Percentiles rank a stretch among this genome's conserved stretches.
phyloP scores from a whole-genome alignment of 2,888 invertebrate genomes.

The Nasonia oneida region DNA sequence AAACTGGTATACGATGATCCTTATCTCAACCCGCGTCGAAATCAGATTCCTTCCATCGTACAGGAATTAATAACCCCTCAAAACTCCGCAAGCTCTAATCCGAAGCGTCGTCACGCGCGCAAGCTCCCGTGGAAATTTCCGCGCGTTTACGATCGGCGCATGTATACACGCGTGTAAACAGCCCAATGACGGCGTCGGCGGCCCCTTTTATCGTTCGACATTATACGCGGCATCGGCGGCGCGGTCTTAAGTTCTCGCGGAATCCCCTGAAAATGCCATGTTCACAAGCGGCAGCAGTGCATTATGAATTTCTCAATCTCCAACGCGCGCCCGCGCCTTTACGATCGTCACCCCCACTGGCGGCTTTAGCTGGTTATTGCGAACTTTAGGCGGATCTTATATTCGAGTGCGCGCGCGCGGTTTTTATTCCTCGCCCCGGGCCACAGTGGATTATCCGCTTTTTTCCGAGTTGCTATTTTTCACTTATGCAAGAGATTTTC shows the following conservation, averaged over 20 bases:
- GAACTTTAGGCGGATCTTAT: conserved; percentile 19
- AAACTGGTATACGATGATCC: no score
- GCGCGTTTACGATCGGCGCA: background rate
- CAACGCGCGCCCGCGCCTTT: conserved; percentile 8
- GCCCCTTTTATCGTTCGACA: conserved; percentile 22
- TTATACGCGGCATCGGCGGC: conserved; percentile 38
- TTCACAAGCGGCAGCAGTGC: background rate
- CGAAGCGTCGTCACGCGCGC: background rate
- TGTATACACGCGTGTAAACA: background rate
- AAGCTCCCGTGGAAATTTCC: background rate
- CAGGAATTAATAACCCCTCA: background rate
- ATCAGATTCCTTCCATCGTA: no score
- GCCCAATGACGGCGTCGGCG: background rate
- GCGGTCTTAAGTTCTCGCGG: conserved; percentile 32
- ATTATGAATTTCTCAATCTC: conserved; percentile 59
- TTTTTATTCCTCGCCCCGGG: background rate
- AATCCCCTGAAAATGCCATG: conserved; percentile 12
- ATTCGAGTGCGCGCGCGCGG: background rate
- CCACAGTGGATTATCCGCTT: background rate
- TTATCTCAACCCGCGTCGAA: no score
- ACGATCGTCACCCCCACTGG: background rate
- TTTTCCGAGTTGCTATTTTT: background rate
- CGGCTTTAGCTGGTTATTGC: conserved; percentile 16
- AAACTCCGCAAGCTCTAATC: background rate
- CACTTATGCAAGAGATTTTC: background rate